Evolutionary conservation across 1,140 invertebrate genomes (phyloP).

Genomic region (Hermatobates lingyangjiaoensis): DNA sequence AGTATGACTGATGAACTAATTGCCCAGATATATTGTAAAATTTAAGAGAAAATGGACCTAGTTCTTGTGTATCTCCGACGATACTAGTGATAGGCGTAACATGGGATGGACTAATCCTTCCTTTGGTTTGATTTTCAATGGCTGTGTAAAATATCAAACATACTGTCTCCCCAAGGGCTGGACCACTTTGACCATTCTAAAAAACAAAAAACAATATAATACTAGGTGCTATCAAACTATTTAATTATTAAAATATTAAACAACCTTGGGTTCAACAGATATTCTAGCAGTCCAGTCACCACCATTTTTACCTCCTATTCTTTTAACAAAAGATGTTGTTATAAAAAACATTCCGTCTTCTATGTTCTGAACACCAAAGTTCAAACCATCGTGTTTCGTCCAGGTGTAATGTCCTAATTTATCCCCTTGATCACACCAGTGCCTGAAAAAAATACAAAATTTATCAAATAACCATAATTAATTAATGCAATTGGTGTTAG

Average conservation of each 20-base stretch:
- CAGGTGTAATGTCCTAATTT: constrained; percentile 63
- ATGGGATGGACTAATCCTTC: constrained; percentile 29
- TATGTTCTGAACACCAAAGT: constrained; percentile 84
- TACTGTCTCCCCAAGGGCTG: constrained; percentile 29
- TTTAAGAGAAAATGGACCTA: constrained; percentile 56
- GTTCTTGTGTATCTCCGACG: constrained; percentile 48
- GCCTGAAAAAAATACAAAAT: constrained; percentile 31
- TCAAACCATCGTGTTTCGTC: constrained; percentile 77
- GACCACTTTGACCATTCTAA: constrained; percentile 22
- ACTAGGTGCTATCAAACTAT: not conserved
- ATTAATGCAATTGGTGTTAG: too few relatives aligned
- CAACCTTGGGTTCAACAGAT: constrained; percentile 39
- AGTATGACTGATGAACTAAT: constrained; percentile 40
- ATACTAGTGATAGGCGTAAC: constrained; percentile 42
- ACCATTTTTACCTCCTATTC: constrained; percentile 51
- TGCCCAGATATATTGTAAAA: constrained; percentile 21
- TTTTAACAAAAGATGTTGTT: constrained; percentile 78
- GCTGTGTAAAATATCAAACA: constrained; percentile 60
- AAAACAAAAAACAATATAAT: constrained; percentile 11
- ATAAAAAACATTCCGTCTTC: constrained; percentile 56
- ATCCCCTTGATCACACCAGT: constrained; percentile 87
- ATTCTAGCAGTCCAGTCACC: constrained; percentile 87
- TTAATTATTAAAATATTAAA: not conserved
- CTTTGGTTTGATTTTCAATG: constrained; percentile 44
- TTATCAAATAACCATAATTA: too few relatives aligned